Base-by-base conservation (phyloP, 1,140 invertebrate species). In the Leptinotarsa lineolata region DNA sequence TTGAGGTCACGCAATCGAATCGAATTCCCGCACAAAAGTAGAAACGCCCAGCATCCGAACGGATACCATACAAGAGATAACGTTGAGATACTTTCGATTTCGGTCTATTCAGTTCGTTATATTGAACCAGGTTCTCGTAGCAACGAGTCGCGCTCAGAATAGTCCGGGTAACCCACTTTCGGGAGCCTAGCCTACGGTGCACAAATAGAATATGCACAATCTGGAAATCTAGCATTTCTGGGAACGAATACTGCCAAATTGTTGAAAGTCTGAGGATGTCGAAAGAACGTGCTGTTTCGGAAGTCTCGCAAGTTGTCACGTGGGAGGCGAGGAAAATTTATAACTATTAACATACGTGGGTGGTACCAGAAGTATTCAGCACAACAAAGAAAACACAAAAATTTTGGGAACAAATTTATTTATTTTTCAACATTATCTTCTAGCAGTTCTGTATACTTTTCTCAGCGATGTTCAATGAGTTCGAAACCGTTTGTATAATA, bases 101-200 rank as follows among this genome's bases (percentile, higher is more conserved):
- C 48, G 3, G 16, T 4, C 30, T 39, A 39, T 54, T 54, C 48
- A 54, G 15, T 54, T 16, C 15, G 48, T 54, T 54, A 54, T 54
- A 54, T 54, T 54, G 48, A 54, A 8, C 48, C 30, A 16, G 16
- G 48, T 54, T 54, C 48, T 18, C 48, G 16, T 18, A 54, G n/a
- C 48, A 54, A 54, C 30, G 30, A 39, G 48, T 54, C 4, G 15
- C 48, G 48, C 48, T 54, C 48, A 54, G 48, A 54, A 54, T 54
- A 54, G 48, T 54, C 48, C 48, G 48, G 48, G 48, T 54, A 54
- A 54, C 48, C 48, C n/a, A 54, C 48, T 54, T 54, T 54, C 48
- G 16, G 48, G 15, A 54, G 48, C 48, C 48, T 54, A 54, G 48
- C 48, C 48, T 18, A 54, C 48, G 15, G 16, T 16, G 48, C 16